These are phyloP conservation scores for Charanyca ferruginea DNA, from an alignment of 2,888 invertebrate genomes.

Conservation along the genomic window DNA sequence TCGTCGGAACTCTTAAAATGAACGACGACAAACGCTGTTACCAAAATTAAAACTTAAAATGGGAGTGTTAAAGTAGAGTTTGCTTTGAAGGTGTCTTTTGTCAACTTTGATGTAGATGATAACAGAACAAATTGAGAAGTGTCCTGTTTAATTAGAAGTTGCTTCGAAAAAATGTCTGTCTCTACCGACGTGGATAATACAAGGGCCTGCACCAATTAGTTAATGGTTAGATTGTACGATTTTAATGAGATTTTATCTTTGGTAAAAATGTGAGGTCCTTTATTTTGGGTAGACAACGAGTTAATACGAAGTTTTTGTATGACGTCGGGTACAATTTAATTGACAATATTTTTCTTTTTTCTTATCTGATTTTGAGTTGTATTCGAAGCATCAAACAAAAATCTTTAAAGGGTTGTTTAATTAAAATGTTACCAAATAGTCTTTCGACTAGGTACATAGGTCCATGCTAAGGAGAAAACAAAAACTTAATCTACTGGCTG, in stretches of 20 bases:
- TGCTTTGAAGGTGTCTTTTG: constrained; percentile 38
- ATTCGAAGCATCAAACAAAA: constrained; percentile 11
- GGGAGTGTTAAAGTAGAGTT: constrained; percentile 65
- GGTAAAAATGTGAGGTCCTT: constrained; percentile 52
- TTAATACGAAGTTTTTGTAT: constrained; percentile 35
- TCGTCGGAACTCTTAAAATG: constrained; percentile 76
- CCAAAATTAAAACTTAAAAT: constrained; percentile 65
- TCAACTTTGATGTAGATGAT: constrained; percentile 67
- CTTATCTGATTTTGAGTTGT: constrained; percentile 37
- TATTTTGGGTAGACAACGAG: constrained; percentile 51
- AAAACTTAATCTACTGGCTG: too few relatives aligned
- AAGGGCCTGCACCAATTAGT: constrained; percentile 79
- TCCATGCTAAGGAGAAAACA: too few relatives aligned
- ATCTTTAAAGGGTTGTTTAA: neutral
- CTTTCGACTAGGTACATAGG: too few relatives aligned
- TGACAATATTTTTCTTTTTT: constrained; percentile 31
- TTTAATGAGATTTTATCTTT: constrained; percentile 81
- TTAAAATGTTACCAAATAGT: neutral
- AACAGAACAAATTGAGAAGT: constrained; percentile 77
- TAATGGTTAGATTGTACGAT: constrained; percentile 82
- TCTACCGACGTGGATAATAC: constrained; percentile 73
- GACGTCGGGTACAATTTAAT: constrained; percentile 51
- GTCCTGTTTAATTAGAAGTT: constrained; percentile 83
- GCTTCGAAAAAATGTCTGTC: constrained; percentile 74
- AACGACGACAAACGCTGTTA: constrained; percentile 63